Evolutionary conservation across 2,888 invertebrate genomes (phyloP).

Genomic region (Pogonocherus hispidulus): DNA sequence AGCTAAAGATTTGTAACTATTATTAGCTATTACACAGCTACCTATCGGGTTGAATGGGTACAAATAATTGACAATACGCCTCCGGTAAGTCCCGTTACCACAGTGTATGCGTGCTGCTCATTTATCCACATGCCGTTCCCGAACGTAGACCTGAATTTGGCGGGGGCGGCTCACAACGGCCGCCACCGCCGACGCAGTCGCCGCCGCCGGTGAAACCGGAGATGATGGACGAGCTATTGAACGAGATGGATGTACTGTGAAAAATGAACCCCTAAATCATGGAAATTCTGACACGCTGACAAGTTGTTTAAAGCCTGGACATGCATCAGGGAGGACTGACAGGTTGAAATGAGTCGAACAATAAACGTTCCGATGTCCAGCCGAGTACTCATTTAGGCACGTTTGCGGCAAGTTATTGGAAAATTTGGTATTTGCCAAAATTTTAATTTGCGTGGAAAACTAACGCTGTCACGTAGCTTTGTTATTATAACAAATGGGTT

Average conservation of each 20-base stretch:
- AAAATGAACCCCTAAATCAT: constrained; percentile 58
- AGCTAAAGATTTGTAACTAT: no score
- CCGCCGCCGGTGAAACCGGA: constrained; percentile 16
- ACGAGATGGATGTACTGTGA: constrained; percentile 55
- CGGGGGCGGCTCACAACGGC: constrained; percentile 2
- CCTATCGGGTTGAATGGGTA: no score
- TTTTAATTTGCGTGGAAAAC: not conserved
- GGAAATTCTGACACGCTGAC: constrained; percentile 54
- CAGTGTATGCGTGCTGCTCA: constrained; percentile 7
- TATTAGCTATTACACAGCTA: no score
- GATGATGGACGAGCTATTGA: constrained; percentile 61
- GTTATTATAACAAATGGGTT: not conserved
- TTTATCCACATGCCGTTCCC: constrained; percentile 1
- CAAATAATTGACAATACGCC: not conserved
- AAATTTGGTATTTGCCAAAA: constrained; percentile 8
- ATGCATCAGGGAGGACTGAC: constrained; percentile 51
- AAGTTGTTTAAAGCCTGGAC: constrained; percentile 55
- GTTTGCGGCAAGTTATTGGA: constrained; percentile 23
- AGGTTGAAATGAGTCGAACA: constrained; percentile 43
- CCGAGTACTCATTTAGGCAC: constrained; percentile 38
- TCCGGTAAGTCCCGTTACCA: not conserved
- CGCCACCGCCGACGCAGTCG: constrained; percentile 8
- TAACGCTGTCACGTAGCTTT: not conserved
- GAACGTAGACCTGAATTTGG: not conserved
- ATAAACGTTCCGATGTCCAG: constrained; percentile 22